A percentile compares a stretch with the other conserved stretches of the same genome.
phyloP scores from a whole-genome alignment of 1,140 invertebrate species.

The Arion vulgaris region DNA sequence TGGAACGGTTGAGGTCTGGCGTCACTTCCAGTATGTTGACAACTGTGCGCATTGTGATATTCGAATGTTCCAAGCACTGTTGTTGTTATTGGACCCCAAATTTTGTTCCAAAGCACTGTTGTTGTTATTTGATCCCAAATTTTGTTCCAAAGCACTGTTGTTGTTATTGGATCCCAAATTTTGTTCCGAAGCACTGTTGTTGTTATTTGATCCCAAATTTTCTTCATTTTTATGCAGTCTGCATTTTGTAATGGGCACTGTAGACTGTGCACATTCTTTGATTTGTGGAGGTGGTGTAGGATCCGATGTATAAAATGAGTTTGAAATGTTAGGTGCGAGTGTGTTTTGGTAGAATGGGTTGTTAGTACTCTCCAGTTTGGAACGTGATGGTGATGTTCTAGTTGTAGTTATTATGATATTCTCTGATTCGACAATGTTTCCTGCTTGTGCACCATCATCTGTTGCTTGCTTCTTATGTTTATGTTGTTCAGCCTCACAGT shows the following conservation, averaged over 20 bases:
- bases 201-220: not conserved
- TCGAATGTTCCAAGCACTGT: not conserved
- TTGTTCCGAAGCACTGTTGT: not conserved
- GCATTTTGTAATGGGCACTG: not conserved
- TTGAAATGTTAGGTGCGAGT: not conserved
- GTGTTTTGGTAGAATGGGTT: not conserved
- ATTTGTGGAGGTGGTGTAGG: not conserved
- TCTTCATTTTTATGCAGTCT: not conserved
- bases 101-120: not conserved
- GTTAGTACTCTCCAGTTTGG: not conserved
- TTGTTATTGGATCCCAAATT: not conserved
- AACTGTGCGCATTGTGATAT: not conserved
- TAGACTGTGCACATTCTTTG: not conserved
- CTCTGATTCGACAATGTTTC: not conserved
- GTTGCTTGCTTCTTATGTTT: not conserved
- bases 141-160: not conserved
- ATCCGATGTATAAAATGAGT: not conserved
- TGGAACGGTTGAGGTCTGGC: conserved; percentile 39
- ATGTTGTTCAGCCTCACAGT: conserved; percentile 23
- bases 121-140: not conserved
- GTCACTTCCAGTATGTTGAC: not conserved
- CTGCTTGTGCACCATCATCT: not conserved
- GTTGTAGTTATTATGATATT: not conserved
- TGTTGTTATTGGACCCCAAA: not conserved
- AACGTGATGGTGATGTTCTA: not conserved